These are phyloP conservation scores for Synergus japonicus DNA, from an alignment of 2,888 invertebrate genomes.

Conservation along the genomic window DNA sequence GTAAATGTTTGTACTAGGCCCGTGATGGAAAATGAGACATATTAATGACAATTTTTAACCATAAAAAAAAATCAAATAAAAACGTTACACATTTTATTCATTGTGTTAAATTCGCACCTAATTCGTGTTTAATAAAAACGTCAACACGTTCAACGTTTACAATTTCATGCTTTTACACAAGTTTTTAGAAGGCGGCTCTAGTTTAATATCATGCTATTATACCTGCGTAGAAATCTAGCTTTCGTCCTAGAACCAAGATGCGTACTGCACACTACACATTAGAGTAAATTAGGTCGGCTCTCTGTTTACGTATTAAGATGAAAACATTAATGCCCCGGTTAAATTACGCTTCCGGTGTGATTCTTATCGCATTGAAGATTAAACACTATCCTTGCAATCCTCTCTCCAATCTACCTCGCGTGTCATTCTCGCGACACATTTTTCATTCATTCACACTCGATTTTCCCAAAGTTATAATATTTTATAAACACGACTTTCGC, in stretches of 20 bases:
- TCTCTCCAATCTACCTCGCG: conserved; percentile 19
- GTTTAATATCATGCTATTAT: background rate
- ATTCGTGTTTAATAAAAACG: background rate
- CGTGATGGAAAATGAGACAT: no score
- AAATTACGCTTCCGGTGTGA: conserved; percentile 31
- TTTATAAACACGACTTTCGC: background rate
- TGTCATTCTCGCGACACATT: conserved; percentile 11
- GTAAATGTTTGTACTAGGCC: no score
- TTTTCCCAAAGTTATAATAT: conserved; percentile 12
- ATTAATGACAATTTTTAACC: no score
- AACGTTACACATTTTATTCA: no score
- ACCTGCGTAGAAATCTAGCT: conserved; percentile 20
- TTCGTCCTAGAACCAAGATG: conserved; percentile 34
- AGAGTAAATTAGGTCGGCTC: conserved; percentile 31
- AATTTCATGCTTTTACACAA: background rate
- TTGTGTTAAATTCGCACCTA: background rate
- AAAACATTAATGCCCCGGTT: conserved; percentile 35
- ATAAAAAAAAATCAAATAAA: no score
- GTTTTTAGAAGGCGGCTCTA: background rate
- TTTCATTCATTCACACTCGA: background rate
- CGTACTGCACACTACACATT: conserved; percentile 12
- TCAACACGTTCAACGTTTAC: background rate
- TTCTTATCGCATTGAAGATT: conserved; percentile 12
- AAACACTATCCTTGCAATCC: background rate
- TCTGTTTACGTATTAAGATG: conserved; percentile 25